phyloP scores from a whole-genome alignment of 2,797 vertebrate species.

The Apodemus agrarius region DNA sequence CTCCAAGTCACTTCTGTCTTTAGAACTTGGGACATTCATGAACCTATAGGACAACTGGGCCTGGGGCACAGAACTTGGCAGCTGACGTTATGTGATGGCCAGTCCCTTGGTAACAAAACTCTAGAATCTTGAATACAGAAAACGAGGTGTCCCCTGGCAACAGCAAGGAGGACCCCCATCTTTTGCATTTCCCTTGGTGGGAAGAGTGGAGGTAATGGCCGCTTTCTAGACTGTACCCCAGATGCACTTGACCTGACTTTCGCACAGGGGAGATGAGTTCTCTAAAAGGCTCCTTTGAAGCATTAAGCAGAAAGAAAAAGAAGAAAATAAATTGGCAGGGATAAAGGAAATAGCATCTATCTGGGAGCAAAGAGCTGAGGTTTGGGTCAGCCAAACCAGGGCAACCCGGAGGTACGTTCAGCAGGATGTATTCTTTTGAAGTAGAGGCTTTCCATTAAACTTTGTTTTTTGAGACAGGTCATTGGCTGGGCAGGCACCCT shows the following conservation, averaged over 20 bases:
- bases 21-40: neutral
- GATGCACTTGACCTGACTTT: neutral
- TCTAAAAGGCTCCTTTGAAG: neutral
- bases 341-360: neutral
- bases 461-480: neutral
- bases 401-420: neutral
- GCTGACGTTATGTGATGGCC: neutral
- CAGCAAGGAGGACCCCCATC: neutral
- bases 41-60: neutral
- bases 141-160: neutral
- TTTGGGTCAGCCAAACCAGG: neutral
- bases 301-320: neutral
- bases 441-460: neutral
- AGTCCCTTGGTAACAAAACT: neutral
- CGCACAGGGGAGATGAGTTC: neutral
- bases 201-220: neutral
- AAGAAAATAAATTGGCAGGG: neutral
- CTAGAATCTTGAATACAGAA: neutral
- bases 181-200: neutral
- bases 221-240: neutral
- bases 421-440: neutral
- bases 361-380: neutral
- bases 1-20: neutral
- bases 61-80: neutral
- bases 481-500: constrained; percentile 20